Evolutionary conservation across 2,113 vertebrate genomes (phyloP).

Genomic region (Crotalus horridus): DNA sequence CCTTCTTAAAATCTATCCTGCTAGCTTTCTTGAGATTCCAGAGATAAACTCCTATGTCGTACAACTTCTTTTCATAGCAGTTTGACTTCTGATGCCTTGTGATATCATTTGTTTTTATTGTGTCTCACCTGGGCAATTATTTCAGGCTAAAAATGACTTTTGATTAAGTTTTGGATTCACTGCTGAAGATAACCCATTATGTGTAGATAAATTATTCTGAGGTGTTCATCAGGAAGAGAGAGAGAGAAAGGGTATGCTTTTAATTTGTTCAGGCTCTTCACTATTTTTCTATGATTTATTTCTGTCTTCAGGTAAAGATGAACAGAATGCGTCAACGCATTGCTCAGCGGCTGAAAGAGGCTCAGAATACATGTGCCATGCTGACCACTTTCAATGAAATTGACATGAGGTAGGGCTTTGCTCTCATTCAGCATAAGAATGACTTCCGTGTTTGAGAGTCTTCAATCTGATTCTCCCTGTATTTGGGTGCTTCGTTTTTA

Average conservation of each 20-base stretch:
- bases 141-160: constrained; percentile 18
- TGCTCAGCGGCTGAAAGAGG: constrained; percentile 96
- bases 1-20: constrained; percentile 29
- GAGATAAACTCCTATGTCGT: not conserved
- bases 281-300: not conserved
- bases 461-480: not conserved
- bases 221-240: not conserved
- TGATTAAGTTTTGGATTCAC: not conserved
- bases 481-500: accelerated
- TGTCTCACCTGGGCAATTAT: constrained; percentile 43
- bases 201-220: not conserved
- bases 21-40: not conserved
- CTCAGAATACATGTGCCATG: constrained; percentile 97
- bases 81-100: constrained; percentile 16
- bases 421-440: not conserved
- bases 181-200: not conserved
- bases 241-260: not conserved
- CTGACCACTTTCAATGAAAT: constrained; percentile 98
- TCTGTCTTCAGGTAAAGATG: constrained; percentile 88
- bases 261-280: not conserved
- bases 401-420: constrained; percentile 89
- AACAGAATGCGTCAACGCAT: constrained; percentile 97
- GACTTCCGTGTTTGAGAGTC: not conserved
- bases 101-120: constrained; percentile 26
- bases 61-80: not conserved